phyloP scores from a whole-genome alignment of 2,797 vertebrate species.

The Xerus rutilus region DNA sequence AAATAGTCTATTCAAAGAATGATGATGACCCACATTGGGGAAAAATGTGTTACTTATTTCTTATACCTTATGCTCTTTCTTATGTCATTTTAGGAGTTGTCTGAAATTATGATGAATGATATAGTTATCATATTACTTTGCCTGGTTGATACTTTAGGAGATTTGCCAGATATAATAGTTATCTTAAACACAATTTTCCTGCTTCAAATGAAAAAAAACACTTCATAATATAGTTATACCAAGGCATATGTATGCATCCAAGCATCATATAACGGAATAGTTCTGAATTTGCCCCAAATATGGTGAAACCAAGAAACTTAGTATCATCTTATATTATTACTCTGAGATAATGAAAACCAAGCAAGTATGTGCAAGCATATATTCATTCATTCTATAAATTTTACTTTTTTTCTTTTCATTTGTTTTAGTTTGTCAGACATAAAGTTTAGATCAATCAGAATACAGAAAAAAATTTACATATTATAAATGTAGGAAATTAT shows the following conservation, averaged over 20 bases:
- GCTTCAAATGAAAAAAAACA: background rate
- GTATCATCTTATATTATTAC: background rate
- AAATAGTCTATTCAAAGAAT: slow-evolving; percentile 14
- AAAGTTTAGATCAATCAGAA: background rate
- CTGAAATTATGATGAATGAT: slow-evolving; percentile 71
- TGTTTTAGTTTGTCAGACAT: slow-evolving; percentile 24
- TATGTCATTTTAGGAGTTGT: slow-evolving; percentile 62
- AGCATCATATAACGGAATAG: slow-evolving; percentile 32
- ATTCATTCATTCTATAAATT: slow-evolving; percentile 58
- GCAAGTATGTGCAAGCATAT: background rate
- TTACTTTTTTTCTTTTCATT: background rate
- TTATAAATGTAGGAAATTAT: background rate
- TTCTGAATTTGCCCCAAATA: slow-evolving; percentile 48
- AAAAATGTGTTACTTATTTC: slow-evolving; percentile 59
- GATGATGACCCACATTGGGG: slow-evolving; percentile 1
- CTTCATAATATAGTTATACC: background rate
- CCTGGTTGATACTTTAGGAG: slow-evolving; percentile 67
- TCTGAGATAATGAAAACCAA: slow-evolving; percentile 25
- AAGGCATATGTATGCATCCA: slow-evolving; percentile 50
- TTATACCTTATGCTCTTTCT: slow-evolving; percentile 70
- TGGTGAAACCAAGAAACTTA: background rate
- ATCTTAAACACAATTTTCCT: slow-evolving; percentile 61
- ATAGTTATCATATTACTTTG: slow-evolving; percentile 68
- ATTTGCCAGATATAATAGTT: slow-evolving; percentile 56
- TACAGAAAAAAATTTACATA: background rate